Evolutionary conservation across 2,888 invertebrate genomes (phyloP).

Genomic region (Sthenelais limicola): DNA sequence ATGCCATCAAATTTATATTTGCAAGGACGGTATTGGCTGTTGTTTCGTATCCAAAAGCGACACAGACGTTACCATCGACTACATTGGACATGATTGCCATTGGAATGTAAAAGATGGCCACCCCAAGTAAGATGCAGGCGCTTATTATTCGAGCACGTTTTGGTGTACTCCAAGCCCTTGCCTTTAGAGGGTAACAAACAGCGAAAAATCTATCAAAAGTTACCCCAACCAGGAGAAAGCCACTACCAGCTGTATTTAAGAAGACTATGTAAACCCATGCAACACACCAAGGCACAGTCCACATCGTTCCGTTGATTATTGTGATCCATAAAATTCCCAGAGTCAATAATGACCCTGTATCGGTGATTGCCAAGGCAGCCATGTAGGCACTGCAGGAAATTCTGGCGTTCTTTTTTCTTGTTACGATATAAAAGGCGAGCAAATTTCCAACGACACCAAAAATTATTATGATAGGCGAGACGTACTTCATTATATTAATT

Average conservation of each 20-base stretch:
- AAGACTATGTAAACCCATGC: constrained; percentile 7
- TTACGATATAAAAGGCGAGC: too few relatives aligned
- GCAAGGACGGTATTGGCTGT: not conserved
- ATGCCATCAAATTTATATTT: not conserved
- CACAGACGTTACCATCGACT: constrained; percentile 21
- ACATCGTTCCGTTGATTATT: not conserved
- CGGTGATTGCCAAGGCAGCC: not conserved
- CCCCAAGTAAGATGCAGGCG: not conserved
- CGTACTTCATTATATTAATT: too few relatives aligned
- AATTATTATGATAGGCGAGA: too few relatives aligned
- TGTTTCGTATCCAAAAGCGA: not conserved
- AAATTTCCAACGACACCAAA: too few relatives aligned
- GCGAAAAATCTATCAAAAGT: constrained; percentile 6
- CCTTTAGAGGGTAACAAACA: constrained; percentile 12
- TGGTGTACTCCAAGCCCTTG: constrained; percentile 9
- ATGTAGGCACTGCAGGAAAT: constrained; percentile 26
- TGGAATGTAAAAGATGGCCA: not conserved
- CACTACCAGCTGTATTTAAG: constrained; percentile 12
- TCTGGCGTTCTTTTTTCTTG: constrained; percentile 4
- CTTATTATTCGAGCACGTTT: not conserved
- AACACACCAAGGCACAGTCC: not conserved
- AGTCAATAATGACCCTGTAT: constrained; percentile 7
- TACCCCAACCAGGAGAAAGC: constrained; percentile 9
- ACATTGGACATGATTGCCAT: constrained; percentile 27
- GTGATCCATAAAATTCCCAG: constrained; percentile 6